A percentile compares a stretch with the other conserved stretches of the same genome.
These are phyloP conservation scores for Eristalinus aeneus DNA, from an alignment of 2,888 invertebrate genomes.

Conservation along the genomic window DNA sequence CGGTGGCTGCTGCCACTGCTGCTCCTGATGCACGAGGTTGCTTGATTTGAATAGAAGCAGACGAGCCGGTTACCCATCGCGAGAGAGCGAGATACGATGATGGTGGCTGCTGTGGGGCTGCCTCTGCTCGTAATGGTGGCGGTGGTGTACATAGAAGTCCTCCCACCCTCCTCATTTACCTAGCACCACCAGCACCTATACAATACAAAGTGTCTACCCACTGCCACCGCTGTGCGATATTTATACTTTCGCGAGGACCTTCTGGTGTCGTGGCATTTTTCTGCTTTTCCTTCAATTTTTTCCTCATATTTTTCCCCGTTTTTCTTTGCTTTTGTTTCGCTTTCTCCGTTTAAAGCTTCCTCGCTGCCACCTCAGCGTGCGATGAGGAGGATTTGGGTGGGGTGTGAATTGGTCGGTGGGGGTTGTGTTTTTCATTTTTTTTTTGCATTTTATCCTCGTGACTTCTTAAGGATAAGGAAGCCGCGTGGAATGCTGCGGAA, in stretches of 20 bases:
- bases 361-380: conserved; percentile 47
- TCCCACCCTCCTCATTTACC: conserved; percentile 58
- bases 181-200: conserved; percentile 62
- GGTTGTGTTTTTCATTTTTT: conserved; percentile 5
- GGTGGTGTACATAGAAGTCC: conserved; percentile 59
- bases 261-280: conserved; percentile 39
- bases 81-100: conserved; percentile 40
- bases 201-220: conserved; percentile 64
- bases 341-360: conserved; percentile 43
- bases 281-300: conserved; percentile 19
- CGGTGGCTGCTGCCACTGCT: conserved; percentile 46
- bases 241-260: conserved; percentile 70
- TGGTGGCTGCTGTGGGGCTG: conserved; percentile 36
- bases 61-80: conserved; percentile 66
- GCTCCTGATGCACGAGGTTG: conserved; percentile 60
- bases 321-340: conserved; percentile 26
- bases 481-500: conserved; percentile 63
- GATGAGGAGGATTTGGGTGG: conserved; percentile 19
- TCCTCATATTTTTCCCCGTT: conserved; percentile 26
- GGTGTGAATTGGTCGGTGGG: conserved; percentile 10
- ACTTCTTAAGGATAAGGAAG: conserved; percentile 68
- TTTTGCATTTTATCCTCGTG: conserved; percentile 3
- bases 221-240: conserved; percentile 34
- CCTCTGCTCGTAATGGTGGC: conserved; percentile 4
- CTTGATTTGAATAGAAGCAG: conserved; percentile 68